A percentile compares a stretch with the other conserved stretches of the same genome.
Evolutionary conservation across 2,888 invertebrate genomes (phyloP).

Genomic region (Lymantria dispar): DNA sequence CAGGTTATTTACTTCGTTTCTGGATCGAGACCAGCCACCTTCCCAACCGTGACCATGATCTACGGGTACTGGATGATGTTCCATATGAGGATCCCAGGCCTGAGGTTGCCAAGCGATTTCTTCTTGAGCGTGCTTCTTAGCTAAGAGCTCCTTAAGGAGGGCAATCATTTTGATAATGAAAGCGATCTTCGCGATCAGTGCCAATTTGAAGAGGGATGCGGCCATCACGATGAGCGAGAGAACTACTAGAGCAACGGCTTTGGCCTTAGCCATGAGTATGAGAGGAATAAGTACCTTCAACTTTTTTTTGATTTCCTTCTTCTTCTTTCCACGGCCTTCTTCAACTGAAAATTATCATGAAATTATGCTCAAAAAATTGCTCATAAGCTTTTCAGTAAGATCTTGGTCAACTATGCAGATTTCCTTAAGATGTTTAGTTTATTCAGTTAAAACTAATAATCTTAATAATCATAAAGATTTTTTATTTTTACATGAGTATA

Average conservation of each 20-base stretch:
- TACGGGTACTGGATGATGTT: slow-evolving; percentile 46
- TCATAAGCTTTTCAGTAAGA: background rate
- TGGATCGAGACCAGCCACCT: slow-evolving; percentile 69
- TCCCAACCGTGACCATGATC: slow-evolving; percentile 64
- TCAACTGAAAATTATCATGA: slow-evolving; percentile 50
- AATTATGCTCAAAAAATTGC: background rate
- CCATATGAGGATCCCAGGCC: slow-evolving; percentile 48
- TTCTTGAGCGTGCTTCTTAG: slow-evolving; percentile 62
- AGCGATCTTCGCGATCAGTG: slow-evolving; percentile 89
- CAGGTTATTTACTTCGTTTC: slow-evolving; percentile 61
- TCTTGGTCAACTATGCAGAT: no score
- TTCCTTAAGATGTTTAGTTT: no score
- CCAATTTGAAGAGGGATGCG: slow-evolving; percentile 86
- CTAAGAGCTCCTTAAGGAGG: slow-evolving; percentile 62
- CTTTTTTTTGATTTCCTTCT: slow-evolving; percentile 84
- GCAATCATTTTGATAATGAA: slow-evolving; percentile 75
- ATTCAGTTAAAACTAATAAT: no score
- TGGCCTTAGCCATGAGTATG: slow-evolving; percentile 84
- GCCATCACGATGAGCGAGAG: slow-evolving; percentile 86
- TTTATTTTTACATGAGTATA: no score
- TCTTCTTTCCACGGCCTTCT: slow-evolving; percentile 86
- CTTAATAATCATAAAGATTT: no score
- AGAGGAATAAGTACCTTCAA: slow-evolving; percentile 76
- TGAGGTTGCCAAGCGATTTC: slow-evolving; percentile 50
- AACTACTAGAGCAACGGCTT: slow-evolving; percentile 85